Percentiles rank a stretch among this genome's conserved stretches.
Conservation (phyloP, 2,888 invertebrate genomes). For the Apomyelois bistriatella region DNA sequence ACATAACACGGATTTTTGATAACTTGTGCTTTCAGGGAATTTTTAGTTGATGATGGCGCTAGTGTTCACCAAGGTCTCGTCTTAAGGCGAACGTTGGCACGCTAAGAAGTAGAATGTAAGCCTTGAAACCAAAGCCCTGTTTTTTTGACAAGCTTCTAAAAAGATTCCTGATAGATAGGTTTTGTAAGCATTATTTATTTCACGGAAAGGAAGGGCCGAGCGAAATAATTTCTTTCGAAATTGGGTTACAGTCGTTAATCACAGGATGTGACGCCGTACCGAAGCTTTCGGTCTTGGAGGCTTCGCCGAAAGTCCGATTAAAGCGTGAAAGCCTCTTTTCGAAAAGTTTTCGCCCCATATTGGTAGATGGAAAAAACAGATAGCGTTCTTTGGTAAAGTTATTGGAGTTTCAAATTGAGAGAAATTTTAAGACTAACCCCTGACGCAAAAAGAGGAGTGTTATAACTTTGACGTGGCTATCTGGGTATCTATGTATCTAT, state of each 20-base stretch:
- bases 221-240: constrained; percentile 59
- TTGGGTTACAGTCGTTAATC: constrained; percentile 64
- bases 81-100: too few relatives aligned
- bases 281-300: constrained; percentile 34
- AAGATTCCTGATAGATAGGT: background rate
- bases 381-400: constrained; percentile 11
- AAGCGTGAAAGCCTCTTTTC: constrained; percentile 18
- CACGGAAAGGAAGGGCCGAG: constrained; percentile 28
- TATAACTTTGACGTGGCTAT: too few relatives aligned
- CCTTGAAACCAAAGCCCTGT: too few relatives aligned
- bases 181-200: background rate
- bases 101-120: too few relatives aligned
- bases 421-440: too few relatives aligned
- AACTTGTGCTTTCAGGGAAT: too few relatives aligned
- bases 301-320: constrained; percentile 24
- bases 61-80: too few relatives aligned
- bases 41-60: too few relatives aligned
- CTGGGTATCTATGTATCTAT: too few relatives aligned
- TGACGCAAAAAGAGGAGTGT: too few relatives aligned
- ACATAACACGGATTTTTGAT: too few relatives aligned
- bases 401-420: constrained; percentile 11
- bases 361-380: constrained; percentile 12
- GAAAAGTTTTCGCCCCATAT: constrained; percentile 19
- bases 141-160: background rate
- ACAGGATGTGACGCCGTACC: constrained; percentile 54